These are phyloP conservation scores for Notarius quadriscutis DNA, from an alignment of 2,113 vertebrate genomes.

Conservation along the genomic window DNA sequence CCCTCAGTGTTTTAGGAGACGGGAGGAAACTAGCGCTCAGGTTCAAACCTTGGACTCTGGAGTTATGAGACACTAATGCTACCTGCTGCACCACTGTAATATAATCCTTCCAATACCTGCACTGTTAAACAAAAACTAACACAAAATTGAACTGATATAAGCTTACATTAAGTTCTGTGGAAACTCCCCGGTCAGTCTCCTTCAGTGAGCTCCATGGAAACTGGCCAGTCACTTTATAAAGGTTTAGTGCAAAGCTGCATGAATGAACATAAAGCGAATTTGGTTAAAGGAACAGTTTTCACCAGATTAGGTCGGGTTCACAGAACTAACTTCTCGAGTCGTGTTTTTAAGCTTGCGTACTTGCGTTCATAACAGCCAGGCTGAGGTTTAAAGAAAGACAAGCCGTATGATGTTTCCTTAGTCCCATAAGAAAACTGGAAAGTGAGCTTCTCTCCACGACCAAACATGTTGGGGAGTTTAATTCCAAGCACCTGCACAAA, in stretches of 20 bases:
- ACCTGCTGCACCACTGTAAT: background rate
- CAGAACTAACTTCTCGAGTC: constrained; percentile 31
- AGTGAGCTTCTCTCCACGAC: constrained; percentile 92
- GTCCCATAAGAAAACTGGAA: constrained; percentile 98
- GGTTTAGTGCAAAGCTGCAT: constrained; percentile 86
- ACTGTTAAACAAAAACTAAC: background rate
- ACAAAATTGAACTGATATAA: background rate
- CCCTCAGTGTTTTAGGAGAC: background rate
- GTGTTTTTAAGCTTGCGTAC: constrained; percentile 64
- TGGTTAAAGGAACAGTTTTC: background rate
- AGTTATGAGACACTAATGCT: background rate
- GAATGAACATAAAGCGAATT: constrained; percentile 6
- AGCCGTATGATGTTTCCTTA: constrained; percentile 95
- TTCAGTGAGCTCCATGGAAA: constrained; percentile 98
- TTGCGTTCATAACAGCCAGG: constrained; percentile 90
- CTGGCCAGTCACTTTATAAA: constrained; percentile 95
- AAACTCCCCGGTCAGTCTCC: constrained; percentile 90
- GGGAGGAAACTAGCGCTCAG: background rate
- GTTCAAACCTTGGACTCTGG: background rate
- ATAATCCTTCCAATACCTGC: background rate
- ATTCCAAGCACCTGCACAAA: constrained; percentile 87
- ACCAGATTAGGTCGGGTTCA: background rate
- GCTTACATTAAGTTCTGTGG: constrained; percentile 86
- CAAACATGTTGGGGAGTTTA: constrained; percentile 89
- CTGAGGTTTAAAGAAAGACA: constrained; percentile 95